Base-by-base conservation (phyloP, 35 echinoderm and acorn worm genomes). In the Nesometra sesokonis region DNA sequence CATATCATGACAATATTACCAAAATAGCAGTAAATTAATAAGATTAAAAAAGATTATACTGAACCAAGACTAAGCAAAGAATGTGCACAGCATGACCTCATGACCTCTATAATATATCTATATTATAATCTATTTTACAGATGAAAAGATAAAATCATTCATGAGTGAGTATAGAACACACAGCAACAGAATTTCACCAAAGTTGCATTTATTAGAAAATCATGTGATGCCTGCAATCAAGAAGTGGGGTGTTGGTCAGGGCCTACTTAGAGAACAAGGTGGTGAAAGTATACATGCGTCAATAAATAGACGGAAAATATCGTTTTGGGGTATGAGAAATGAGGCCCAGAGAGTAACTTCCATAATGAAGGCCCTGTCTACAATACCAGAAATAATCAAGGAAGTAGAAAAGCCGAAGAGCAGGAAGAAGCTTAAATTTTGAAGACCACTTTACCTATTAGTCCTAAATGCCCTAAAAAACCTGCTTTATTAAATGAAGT, bases 221-320 rank as follows among this genome's bases (percentile, higher is more conserved):
- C 91, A 89, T 82, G 84, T 89, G 5, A 33, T 89, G 33, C 91
- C 91, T 8, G 85, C 80, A 76, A 35, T 89, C 3, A 2, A 79
- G 46, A 85, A 82, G 57, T 93, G 91, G 87, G 46, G 31, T 21
- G 83, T 88, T 57, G 82, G 82, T 3, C 35, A 89, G 40, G 87
- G 87, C 17, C 85, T 87, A 15, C 82, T 89, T 11, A 78, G 91
- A 15, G 82, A 93, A 37, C 91, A 93, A 23, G 91, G 91, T 17
- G 91, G 82, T 1, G 92, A 93, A 80, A 82, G 36, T 0, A 84
- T 93, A 46, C 92, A 93, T 77, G 84, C 88, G 5, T 35, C 78
- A 38, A 30, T 93, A 0, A 93, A 93, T 77, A 78, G 37, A 30
- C 79, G 86, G 33, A 80, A 32, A 46, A 32, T 77, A n/a, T 37